Conservation (phyloP, 1,140 invertebrate species). For the Planococcus citri region DNA sequence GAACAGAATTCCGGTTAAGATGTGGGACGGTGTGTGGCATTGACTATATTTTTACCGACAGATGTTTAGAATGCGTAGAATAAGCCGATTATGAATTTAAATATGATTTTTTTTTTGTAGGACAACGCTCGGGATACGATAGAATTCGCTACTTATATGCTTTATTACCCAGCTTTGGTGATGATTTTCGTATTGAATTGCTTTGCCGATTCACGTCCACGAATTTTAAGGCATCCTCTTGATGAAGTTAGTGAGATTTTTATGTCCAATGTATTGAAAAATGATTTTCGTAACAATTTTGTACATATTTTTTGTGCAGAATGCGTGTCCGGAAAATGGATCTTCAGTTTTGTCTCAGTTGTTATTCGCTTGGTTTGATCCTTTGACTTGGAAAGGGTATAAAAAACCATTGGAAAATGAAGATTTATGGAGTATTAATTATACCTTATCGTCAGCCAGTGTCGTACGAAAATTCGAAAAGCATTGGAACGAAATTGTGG, state of each 20-base stretch:
- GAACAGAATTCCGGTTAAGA: conserved; percentile 44
- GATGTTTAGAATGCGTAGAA: too few species aligned
- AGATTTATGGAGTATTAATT: conserved; percentile 84
- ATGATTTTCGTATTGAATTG: conserved; percentile 67
- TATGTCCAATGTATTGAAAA: not conserved
- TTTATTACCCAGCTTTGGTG: conserved; percentile 62
- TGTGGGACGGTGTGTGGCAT: conserved; percentile 25
- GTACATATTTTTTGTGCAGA: conserved; percentile 39
- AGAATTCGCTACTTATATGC: conserved; percentile 60
- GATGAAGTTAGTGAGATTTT: conserved; percentile 41
- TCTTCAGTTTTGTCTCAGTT: conserved; percentile 82
- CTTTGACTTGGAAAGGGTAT: conserved; percentile 69
- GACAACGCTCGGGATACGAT: conserved; percentile 35
- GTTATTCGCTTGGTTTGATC: conserved; percentile 86
- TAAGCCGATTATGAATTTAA: too few species aligned
- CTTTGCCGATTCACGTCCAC: conserved; percentile 60
- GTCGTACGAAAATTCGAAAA: conserved; percentile 75
- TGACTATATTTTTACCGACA: too few species aligned
- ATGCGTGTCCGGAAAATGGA: conserved; percentile 70
- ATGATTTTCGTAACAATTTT: too few species aligned
- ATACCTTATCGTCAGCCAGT: conserved; percentile 62
- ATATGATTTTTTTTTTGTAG: conserved; percentile 30
- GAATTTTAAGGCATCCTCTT: conserved; percentile 50
- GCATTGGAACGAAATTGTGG: conserved; percentile 54
- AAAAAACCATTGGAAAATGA: conserved; percentile 60